These are phyloP conservation scores for Volucella inflata DNA, from an alignment of 2,888 invertebrate species.

Conservation along the genomic window DNA sequence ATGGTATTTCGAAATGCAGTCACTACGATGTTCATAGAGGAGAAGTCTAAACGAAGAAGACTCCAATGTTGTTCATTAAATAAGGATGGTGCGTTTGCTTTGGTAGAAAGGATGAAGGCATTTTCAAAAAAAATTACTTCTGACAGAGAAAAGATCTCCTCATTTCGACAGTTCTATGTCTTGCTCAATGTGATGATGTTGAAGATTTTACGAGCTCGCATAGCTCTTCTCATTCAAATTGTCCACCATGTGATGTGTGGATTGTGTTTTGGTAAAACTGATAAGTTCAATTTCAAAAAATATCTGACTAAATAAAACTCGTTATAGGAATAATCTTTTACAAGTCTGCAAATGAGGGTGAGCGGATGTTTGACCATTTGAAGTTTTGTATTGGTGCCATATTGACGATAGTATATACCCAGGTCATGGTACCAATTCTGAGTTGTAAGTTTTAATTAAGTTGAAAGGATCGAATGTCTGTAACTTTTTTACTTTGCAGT, in stretches of 20 bases:
- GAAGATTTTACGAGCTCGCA: conserved; percentile 86
- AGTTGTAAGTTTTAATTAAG: conserved; percentile 85
- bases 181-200: conserved; percentile 86
- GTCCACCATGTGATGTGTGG: conserved; percentile 87
- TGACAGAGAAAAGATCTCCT: conserved; percentile 84
- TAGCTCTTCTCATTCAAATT: conserved; percentile 86
- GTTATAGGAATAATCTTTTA: conserved; percentile 86
- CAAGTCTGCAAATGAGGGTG: conserved; percentile 87
- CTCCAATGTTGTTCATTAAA: conserved; percentile 74
- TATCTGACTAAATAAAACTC: not conserved
- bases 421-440: conserved; percentile 88
- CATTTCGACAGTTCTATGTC: conserved; percentile 86
- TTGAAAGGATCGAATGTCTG: conserved; percentile 1
- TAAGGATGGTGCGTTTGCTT: conserved; percentile 78
- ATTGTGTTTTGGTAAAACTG: conserved; percentile 82
- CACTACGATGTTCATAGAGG: conserved; percentile 81
- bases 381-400: conserved; percentile 88
- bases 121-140: conserved; percentile 81
- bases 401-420: conserved; percentile 88
- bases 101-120: conserved; percentile 85
- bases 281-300: not conserved
- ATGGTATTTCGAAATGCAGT: conserved; percentile 82
- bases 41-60: conserved; percentile 76
- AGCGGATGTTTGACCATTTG: conserved; percentile 88
- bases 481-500: conserved; percentile 83